These are phyloP conservation scores for Xiphophorus maculatus DNA, from an alignment of 2,113 vertebrate species.

Conservation along the genomic window DNA sequence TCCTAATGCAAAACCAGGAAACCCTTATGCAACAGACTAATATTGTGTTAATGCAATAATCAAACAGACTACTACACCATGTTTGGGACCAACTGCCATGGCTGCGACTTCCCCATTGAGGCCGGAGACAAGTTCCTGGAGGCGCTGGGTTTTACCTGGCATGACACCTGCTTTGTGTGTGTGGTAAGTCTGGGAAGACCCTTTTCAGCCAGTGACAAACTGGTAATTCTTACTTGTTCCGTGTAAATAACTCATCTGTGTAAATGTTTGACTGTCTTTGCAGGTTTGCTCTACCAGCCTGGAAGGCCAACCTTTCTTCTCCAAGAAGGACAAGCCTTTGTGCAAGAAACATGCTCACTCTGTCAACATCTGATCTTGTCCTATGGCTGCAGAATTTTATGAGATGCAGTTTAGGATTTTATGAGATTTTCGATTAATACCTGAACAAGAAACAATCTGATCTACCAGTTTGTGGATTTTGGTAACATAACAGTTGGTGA, in stretches of 20 bases:
- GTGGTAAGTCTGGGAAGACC: conserved; percentile 79
- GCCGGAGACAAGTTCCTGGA: conserved; percentile 97
- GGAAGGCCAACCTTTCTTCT: conserved; percentile 96
- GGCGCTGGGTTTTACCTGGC: conserved; percentile 93
- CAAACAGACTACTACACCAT: conserved; percentile 90
- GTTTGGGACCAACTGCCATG: conserved; percentile 92
- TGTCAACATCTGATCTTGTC: conserved; percentile 85
- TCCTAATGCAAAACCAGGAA: background rate
- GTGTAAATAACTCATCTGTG: conserved; percentile 1
- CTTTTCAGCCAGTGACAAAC: background rate
- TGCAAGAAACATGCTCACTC: conserved; percentile 98
- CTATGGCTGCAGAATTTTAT: background rate
- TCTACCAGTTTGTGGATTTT: conserved; percentile 7
- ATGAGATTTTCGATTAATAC: conserved; percentile 41
- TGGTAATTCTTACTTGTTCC: background rate
- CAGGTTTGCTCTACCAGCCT: conserved; percentile 90
- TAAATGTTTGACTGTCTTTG: conserved; percentile 10
- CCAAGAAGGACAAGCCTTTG: conserved; percentile 96
- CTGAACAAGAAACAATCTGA: background rate
- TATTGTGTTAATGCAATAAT: background rate
- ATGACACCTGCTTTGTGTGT: conserved; percentile 98
- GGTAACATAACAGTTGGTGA: conserved; percentile 28
- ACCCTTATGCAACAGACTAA: background rate
- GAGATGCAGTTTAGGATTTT: conserved; percentile 6
- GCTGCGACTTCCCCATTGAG: conserved; percentile 98